Base-by-base conservation (phyloP, 2,113 vertebrate genomes). In the Empidonax traillii region DNA sequence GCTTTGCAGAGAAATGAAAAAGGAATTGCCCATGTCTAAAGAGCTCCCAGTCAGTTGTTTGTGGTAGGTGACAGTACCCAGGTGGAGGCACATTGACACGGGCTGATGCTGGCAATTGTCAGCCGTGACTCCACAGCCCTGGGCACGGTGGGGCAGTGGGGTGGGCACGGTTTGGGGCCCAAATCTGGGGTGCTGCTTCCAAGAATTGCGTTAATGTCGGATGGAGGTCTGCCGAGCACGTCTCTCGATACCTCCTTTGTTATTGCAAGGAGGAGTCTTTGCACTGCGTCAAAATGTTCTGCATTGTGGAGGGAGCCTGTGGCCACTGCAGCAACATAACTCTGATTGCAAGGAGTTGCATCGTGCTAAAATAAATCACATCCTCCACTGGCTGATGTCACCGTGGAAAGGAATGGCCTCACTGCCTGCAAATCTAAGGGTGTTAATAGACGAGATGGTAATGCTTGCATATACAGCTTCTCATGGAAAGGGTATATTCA, bases 281-380 rank as follows among this genome's bases (percentile, higher is more conserved):
- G 66, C 71, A 52, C 93, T 85, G 66, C 35, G 11, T 88, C 89
- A 92, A 74, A 93, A 92, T 13, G 23, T 53, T 90, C 85, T 85
- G 90, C 55, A 30, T 37, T 8, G 3, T 16, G 24, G 52, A 79
- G 56, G 51, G 90, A 95, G 90, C 52, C 73, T 9, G 20, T 63
- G 84, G 79, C 85, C 84, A 37, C 51, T 81, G 93, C 76, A 74
- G 92, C 35, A 47, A 14, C 5, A 10, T 49, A 56, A 39, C 61
- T 73, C 74, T 10, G 5, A 51, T 61, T 81, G 17, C 66, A 19
- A 46, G 81, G 93, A 87, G 58, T 58, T n/a, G 35, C 59, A 52
- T 33, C 3, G 1, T 72, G 84, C 89, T 89, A 5, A 85, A 89
- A 85, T 56, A 82, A 87, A 96, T 76, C 86, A 85, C 78, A 37